Conservation (phyloP, 1,140 invertebrate genomes). For the Sycobia sp. region DNA sequence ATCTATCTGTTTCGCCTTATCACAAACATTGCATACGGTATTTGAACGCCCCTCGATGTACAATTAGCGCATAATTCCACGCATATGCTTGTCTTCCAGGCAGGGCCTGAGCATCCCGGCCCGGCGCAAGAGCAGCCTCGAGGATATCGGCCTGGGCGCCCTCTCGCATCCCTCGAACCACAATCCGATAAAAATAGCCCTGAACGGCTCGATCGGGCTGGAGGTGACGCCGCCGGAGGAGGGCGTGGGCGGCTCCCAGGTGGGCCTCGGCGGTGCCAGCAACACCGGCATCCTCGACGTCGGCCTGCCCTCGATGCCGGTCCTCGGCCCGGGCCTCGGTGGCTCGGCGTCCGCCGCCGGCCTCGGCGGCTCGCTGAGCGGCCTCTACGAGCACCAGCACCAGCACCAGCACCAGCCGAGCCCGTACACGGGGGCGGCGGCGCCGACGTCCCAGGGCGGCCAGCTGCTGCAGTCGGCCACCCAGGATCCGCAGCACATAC, state of each 20-base stretch:
- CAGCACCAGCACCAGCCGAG: no score
- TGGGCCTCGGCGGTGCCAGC: slow-evolving; percentile 56
- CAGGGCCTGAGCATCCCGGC: slow-evolving; percentile 71
- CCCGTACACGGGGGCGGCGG: no score
- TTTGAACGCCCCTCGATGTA: no score
- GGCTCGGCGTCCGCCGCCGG: slow-evolving; percentile 43
- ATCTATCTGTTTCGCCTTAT: no score
- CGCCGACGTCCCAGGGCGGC: slow-evolving; percentile 41
- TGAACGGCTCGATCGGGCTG: slow-evolving; percentile 84
- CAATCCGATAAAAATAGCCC: slow-evolving; percentile 80
- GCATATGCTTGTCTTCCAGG: no score
- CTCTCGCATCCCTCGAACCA: slow-evolving; percentile 65
- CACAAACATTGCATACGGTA: no score
- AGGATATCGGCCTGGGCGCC: slow-evolving; percentile 77
- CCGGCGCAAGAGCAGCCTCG: slow-evolving; percentile 79
- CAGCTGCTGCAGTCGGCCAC: slow-evolving; percentile 46
- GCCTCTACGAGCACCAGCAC: slow-evolving; percentile 53
- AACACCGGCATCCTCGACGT: slow-evolving; percentile 65
- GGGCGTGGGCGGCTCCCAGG: slow-evolving; percentile 57
- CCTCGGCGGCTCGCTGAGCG: slow-evolving; percentile 59
- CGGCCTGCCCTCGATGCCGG: slow-evolving; percentile 62
- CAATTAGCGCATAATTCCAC: no score
- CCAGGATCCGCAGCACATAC: slow-evolving; percentile 76
- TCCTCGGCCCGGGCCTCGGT: slow-evolving; percentile 36
- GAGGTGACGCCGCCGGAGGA: slow-evolving; percentile 85